Conservation (phyloP, 2,113 vertebrate genomes). For the Colossoma macropomum region DNA sequence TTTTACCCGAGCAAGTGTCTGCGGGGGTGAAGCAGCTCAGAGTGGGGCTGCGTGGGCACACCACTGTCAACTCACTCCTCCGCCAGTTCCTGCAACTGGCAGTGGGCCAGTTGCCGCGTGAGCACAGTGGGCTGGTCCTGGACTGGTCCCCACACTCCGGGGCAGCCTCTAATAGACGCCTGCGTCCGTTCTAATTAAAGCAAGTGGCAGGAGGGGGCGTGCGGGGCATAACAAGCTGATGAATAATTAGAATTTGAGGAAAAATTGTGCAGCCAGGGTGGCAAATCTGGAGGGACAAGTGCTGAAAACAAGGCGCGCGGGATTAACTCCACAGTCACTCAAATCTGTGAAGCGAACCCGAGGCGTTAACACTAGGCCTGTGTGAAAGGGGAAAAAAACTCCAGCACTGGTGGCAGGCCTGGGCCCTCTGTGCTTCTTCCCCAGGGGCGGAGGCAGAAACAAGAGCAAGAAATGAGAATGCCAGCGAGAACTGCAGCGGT, state of each 20-base stretch:
- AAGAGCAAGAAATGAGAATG: conserved; percentile 72
- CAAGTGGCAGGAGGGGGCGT: conserved; percentile 61
- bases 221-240: conserved; percentile 80
- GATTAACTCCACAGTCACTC: conserved; percentile 94
- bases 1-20: conserved; percentile 4
- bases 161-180: conserved; percentile 74
- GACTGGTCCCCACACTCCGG: conserved; percentile 80
- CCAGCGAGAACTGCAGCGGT: conserved; percentile 76
- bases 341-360: conserved; percentile 83
- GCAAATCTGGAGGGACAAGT: conserved; percentile 95
- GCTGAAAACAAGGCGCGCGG: conserved; percentile 90
- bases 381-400: conserved; percentile 79
- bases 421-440: conserved; percentile 70
- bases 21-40: not conserved
- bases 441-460: conserved; percentile 62
- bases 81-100: conserved; percentile 17
- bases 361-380: conserved; percentile 83
- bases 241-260: conserved; percentile 83
- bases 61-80: conserved; percentile 32
- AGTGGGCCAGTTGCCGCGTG: conserved; percentile 43
- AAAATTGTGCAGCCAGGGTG: conserved; percentile 84
- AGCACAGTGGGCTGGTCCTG: conserved; percentile 74
- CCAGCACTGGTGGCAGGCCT: conserved; percentile 83
- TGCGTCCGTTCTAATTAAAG: conserved; percentile 80
- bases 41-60: conserved; percentile 30